Conservation (phyloP, 2,797 vertebrate genomes). For the Vipera latastei region DNA sequence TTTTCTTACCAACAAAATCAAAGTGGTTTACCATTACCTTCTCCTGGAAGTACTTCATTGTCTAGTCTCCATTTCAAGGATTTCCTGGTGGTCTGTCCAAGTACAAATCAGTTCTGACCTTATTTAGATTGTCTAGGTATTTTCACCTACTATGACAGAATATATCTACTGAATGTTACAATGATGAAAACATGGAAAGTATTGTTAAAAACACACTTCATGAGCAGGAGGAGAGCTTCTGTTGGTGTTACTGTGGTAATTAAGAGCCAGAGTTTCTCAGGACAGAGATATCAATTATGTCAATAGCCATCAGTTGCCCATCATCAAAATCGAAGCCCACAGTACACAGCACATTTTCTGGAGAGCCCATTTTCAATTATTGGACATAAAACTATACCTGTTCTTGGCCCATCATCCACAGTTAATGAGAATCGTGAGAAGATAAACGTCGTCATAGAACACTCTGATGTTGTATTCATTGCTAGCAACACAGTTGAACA, state of each 20-base stretch:
- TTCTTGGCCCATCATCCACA: neutral
- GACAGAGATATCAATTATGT: neutral
- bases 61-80: neutral
- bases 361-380: neutral
- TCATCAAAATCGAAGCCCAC: neutral
- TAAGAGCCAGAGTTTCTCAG: neutral
- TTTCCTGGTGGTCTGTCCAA: neutral
- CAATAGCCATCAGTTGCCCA: neutral
- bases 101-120: neutral
- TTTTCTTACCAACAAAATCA: neutral
- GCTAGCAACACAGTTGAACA: neutral
- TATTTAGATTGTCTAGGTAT: neutral
- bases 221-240: neutral
- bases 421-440: neutral
- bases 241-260: neutral
- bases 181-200: constrained; percentile 9
- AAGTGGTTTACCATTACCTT: neutral
- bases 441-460: neutral
- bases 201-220: neutral
- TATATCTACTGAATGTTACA: neutral
- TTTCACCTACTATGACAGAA: neutral
- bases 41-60: neutral
- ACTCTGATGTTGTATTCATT: neutral
- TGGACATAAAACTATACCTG: neutral
- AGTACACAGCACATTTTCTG: neutral